Conservation (phyloP, 2,113 vertebrate species). For the Parotia lawesii region DNA sequence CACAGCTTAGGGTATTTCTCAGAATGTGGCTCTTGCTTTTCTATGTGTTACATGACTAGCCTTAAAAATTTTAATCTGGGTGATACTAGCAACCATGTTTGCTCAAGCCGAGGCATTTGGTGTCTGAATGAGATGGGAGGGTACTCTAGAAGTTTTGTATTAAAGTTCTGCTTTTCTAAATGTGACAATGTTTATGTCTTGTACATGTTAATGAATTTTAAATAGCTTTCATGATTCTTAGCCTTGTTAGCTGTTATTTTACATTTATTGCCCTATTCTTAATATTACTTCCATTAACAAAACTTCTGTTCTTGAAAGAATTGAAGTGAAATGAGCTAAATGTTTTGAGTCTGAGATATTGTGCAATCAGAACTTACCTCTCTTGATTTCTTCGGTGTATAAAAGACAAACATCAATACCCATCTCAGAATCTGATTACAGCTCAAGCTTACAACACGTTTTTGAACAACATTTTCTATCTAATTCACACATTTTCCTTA, state of each 20-base stretch:
- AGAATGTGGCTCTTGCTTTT: not conserved
- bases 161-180: not conserved
- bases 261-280: not conserved
- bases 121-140: not conserved
- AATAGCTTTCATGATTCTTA: not conserved
- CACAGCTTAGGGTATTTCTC: not conserved
- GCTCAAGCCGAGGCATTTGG: not conserved
- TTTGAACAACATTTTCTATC: not conserved
- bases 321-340: not conserved
- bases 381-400: not conserved
- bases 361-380: not conserved
- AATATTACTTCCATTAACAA: not conserved
- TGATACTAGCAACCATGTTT: not conserved
- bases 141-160: not conserved
- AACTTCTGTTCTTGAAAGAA: not conserved
- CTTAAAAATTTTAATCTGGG: not conserved
- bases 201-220: not conserved
- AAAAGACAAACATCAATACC: not conserved
- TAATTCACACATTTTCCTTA: not conserved
- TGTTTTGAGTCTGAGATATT: not conserved
- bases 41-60: not conserved
- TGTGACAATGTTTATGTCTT: not conserved
- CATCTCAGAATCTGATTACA: not conserved
- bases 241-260: not conserved
- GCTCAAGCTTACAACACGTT: not conserved